phyloP scores from a whole-genome alignment of 1,140 invertebrate genomes.

The Tetramorium parvispinum region DNA sequence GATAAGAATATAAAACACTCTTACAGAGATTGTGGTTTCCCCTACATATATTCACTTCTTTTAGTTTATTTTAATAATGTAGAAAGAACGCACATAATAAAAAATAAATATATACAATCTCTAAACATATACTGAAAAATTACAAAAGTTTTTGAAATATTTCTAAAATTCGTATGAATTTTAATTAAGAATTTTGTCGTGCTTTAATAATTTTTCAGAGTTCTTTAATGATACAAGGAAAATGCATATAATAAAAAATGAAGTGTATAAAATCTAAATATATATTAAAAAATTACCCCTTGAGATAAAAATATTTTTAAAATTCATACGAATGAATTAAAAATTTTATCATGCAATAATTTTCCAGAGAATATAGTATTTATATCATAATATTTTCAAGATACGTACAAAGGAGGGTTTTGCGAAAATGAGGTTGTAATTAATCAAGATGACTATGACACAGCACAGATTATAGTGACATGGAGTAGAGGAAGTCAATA shows the following conservation, averaged over 20 bases:
- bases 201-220: conserved; percentile 13
- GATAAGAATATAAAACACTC: conserved; percentile 35
- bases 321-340: background rate
- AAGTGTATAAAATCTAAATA: background rate
- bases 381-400: background rate
- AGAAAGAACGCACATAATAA: background rate
- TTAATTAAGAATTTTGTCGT: background rate
- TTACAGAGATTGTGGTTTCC: background rate
- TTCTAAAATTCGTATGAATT: background rate
- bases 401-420: background rate
- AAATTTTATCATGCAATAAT: background rate
- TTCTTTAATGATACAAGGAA: too few relatives aligned
- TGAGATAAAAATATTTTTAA: background rate
- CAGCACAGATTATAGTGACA: background rate
- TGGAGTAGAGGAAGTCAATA: conserved; percentile 4
- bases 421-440: background rate
- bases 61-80: background rate
- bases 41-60: background rate
- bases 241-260: background rate
- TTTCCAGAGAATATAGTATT: conserved; percentile 8
- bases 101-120: background rate
- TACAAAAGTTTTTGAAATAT: background rate
- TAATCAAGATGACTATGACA: conserved; percentile 16
- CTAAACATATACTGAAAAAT: background rate
- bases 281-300: too few relatives aligned